Conservation (phyloP, 1,140 invertebrate genomes). For the Drosophila azteca region DNA sequence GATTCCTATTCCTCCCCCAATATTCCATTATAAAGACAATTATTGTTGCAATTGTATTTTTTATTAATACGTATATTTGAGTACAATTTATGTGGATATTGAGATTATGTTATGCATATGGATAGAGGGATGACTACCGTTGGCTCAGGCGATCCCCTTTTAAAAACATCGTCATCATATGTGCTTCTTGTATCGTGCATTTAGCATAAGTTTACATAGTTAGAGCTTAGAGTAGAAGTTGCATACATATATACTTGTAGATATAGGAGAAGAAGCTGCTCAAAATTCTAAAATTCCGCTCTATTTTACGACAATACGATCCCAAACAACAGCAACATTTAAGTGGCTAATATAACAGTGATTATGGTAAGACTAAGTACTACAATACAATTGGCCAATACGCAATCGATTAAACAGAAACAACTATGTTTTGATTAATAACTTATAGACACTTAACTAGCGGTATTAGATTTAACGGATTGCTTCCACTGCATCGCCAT, state of each 20-base stretch:
- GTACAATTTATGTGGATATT: slow-evolving; percentile 22
- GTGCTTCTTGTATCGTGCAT: slow-evolving; percentile 72
- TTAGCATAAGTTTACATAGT: not conserved
- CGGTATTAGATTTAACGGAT: too few relatives aligned
- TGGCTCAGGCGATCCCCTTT: slow-evolving; percentile 25
- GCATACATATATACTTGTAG: slow-evolving; percentile 41
- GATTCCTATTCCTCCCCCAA: too few relatives aligned
- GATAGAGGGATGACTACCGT: slow-evolving; percentile 34
- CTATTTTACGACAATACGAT: slow-evolving; percentile 59
- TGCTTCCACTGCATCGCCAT: too few relatives aligned
- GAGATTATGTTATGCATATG: slow-evolving; percentile 4
- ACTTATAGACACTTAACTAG: too few relatives aligned
- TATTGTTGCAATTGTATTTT: not conserved
- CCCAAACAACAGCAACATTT: slow-evolving; percentile 84
- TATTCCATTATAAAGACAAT: too few relatives aligned
- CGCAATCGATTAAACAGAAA: too few relatives aligned
- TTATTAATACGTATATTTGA: slow-evolving; percentile 7
- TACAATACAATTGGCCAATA: slow-evolving; percentile 10
- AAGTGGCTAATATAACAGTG: slow-evolving; percentile 52
- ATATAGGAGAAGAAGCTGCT: slow-evolving; percentile 43
- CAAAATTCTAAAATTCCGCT: too few relatives aligned
- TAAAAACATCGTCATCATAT: slow-evolving; percentile 56
- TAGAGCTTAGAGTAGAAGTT: slow-evolving; percentile 20
- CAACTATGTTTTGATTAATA: too few relatives aligned
- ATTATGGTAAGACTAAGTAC: slow-evolving; percentile 13